Conservation (phyloP, 2,797 vertebrate genomes). For the Halcyon smyrnensis region DNA sequence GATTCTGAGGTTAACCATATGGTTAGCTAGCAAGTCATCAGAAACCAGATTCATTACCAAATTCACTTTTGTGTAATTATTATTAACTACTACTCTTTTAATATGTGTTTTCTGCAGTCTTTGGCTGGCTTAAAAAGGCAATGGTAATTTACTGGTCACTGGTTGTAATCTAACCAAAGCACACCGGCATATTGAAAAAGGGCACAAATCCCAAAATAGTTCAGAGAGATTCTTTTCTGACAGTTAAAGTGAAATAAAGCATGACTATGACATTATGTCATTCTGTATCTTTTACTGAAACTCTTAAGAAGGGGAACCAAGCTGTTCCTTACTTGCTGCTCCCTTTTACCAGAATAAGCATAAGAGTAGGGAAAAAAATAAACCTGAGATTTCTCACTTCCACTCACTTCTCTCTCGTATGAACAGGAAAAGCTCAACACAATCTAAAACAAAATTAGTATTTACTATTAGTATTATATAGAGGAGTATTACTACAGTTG, state of each 20-base stretch:
- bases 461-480: no score
- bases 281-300: not conserved
- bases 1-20: constrained; percentile 56
- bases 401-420: not conserved
- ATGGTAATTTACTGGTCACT: not conserved
- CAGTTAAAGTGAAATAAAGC: not conserved
- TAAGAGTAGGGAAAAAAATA: not conserved
- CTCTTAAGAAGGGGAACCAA: not conserved
- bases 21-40: constrained; percentile 17
- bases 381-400: not conserved
- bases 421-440: not conserved
- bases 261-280: not conserved
- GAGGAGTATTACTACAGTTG: not conserved
- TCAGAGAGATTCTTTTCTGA: not conserved
- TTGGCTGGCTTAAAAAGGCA: not conserved
- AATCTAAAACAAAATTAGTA: not conserved
- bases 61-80: not conserved
- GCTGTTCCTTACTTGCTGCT: not conserved
- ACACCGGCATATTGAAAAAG: not conserved
- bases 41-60: constrained; percentile 1
- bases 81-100: not conserved
- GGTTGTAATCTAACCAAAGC: not conserved
- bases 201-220: not conserved
- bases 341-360: not conserved
- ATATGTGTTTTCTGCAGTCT: not conserved